phyloP scores from a whole-genome alignment of 2,888 invertebrate genomes.

The Phalera bucephala region DNA sequence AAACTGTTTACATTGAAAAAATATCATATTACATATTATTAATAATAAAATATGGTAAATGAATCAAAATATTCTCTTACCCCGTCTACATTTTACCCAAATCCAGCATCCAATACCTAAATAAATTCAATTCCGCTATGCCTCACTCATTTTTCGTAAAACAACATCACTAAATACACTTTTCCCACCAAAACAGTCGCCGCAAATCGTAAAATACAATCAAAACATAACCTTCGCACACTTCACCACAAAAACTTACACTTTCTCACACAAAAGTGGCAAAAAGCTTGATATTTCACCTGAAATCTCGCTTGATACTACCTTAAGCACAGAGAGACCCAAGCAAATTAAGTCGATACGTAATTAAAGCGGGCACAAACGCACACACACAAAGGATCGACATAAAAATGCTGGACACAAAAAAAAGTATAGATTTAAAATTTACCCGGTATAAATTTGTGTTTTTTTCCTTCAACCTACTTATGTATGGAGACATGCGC shows the following conservation, averaged over 20 bases:
- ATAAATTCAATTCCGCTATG: conserved; percentile 4
- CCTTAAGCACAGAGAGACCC: conserved; percentile 58
- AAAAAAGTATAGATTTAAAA: conserved; percentile 83
- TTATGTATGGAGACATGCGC: conserved; percentile 80
- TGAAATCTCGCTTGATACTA: conserved; percentile 46
- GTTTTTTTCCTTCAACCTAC: conserved; percentile 80
- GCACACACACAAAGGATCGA: conserved; percentile 80
- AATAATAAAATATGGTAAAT: too few relatives aligned
- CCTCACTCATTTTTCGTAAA: background rate
- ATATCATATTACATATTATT: background rate
- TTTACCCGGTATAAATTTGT: conserved; percentile 83
- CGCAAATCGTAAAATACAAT: conserved; percentile 9
- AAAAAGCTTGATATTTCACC: conserved; percentile 31
- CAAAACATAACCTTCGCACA: conserved; percentile 24
- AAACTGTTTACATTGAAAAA: background rate
- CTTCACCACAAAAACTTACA: conserved; percentile 16
- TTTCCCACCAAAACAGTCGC: conserved; percentile 30
- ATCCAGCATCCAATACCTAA: conserved; percentile 2
- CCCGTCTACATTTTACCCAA: conserved; percentile 23
- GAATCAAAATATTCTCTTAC: conserved; percentile 17
- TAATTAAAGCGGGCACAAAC: conserved; percentile 79
- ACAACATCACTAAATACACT: conserved; percentile 11
- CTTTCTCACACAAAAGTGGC: conserved; percentile 19
- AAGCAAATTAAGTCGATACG: conserved; percentile 83
- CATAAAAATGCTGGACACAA: conserved; percentile 79